Conservation (phyloP, 2,113 vertebrate genomes). For the Hippocampus comes region DNA sequence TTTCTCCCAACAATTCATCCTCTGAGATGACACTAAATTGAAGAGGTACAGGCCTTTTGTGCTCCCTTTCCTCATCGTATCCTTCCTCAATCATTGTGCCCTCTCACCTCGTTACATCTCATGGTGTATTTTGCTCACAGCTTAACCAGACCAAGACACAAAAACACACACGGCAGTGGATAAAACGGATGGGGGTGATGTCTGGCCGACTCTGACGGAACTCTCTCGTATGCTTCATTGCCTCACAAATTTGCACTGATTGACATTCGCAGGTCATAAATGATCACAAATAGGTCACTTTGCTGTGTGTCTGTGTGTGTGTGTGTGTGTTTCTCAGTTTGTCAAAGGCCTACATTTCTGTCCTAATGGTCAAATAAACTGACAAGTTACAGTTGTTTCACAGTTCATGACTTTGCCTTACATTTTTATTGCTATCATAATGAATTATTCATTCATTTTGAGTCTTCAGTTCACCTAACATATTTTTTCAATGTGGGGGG, state of each 20-base stretch:
- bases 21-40: conserved; percentile 27
- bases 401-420: background rate
- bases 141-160: conserved; percentile 8
- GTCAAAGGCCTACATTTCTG: background rate
- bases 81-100: conserved; percentile 33
- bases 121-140: background rate
- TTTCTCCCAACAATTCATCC: conserved; percentile 24
- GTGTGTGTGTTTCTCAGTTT: background rate
- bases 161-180: conserved; percentile 11
- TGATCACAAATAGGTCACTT: conserved; percentile 35
- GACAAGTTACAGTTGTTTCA: background rate
- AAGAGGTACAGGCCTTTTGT: conserved; percentile 41
- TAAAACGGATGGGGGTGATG: conserved; percentile 35
- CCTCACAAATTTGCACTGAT: conserved; percentile 65
- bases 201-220: conserved; percentile 57
- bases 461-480: too few species aligned
- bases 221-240: conserved; percentile 58
- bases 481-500: too few species aligned
- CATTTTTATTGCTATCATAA: background rate
- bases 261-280: conserved; percentile 64
- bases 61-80: conserved; percentile 31
- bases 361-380: background rate
- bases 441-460: too few species aligned
- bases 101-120: conserved; percentile 34
- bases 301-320: conserved; percentile 9